A percentile compares a stretch with the other conserved stretches of the same genome.
These are phyloP conservation scores for Drosophila erecta DNA, from an alignment of 1,140 invertebrate genomes.

Conservation along the genomic window DNA sequence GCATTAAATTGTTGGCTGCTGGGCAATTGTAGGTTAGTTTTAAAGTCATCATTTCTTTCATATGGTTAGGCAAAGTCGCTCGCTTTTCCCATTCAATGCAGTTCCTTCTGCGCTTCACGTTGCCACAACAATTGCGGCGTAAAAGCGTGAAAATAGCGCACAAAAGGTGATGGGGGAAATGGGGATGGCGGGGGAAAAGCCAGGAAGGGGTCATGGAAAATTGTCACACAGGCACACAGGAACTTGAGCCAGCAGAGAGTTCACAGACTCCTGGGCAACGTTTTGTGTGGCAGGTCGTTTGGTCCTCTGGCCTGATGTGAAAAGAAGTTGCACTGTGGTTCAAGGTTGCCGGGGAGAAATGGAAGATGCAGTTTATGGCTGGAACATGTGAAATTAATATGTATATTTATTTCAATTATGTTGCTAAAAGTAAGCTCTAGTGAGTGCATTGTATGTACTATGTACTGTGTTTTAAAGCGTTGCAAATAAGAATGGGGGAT, in stretches of 20 bases:
- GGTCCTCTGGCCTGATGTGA: constrained; percentile 46
- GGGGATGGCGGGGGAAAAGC: neutral
- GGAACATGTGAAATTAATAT: no score
- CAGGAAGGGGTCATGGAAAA: constrained; percentile 68
- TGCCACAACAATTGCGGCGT: constrained; percentile 77
- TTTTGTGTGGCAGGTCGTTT: constrained; percentile 47
- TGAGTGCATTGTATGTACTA: no score
- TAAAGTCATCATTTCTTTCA: constrained; percentile 73
- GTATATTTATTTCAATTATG: no score
- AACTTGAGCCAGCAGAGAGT: constrained; percentile 58
- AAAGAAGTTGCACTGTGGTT: constrained; percentile 66
- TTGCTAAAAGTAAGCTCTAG: no score
- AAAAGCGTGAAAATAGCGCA: constrained; percentile 76
- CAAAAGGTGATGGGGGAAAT: constrained; percentile 35
- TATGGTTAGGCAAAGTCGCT: constrained; percentile 50
- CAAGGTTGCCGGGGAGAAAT: constrained; percentile 13
- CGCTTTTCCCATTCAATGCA: constrained; percentile 51
- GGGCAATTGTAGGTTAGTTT: constrained; percentile 71
- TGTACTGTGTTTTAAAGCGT: no score
- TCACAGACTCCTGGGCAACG: constrained; percentile 65
- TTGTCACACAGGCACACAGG: constrained; percentile 65
- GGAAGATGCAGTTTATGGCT: neutral
- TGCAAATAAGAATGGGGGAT: no score
- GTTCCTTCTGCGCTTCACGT: constrained; percentile 23
- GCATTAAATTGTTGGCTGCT: constrained; percentile 31